phyloP scores from a whole-genome alignment of 37 sponge, comb jelly and placozoan species.

The Chondrosia reniformis region DNA sequence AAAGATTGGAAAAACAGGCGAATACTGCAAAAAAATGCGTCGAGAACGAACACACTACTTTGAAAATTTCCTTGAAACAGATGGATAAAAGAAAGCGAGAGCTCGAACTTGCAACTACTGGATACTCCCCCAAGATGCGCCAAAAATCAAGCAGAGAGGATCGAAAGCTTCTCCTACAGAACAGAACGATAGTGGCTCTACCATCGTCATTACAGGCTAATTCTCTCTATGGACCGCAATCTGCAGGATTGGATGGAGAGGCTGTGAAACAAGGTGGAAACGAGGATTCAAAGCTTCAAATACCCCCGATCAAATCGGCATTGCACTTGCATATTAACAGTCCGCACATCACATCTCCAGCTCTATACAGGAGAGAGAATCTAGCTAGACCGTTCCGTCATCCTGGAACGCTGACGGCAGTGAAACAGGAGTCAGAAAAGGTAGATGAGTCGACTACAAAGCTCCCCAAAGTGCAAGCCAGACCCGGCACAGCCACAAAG shows the following conservation, averaged over 20 bases:
- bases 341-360: conserved; percentile 41
- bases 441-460: background rate
- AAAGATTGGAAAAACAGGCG: conserved; percentile 47
- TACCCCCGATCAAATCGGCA: background rate
- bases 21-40: conserved; percentile 45
- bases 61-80: background rate
- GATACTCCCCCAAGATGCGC: background rate
- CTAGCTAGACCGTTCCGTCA: background rate
- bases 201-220: background rate
- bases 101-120: background rate
- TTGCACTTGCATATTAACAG: too few relatives aligned
- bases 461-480: background rate
- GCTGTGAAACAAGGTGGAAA: background rate
- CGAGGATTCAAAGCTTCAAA: background rate
- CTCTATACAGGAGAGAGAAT: background rate
- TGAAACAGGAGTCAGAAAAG: background rate
- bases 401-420: background rate
- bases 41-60: conserved; percentile 54
- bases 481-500: conserved; percentile 1
- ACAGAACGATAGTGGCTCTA: background rate
- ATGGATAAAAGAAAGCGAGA: conserved; percentile 1
- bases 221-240: background rate
- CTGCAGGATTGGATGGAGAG: background rate
- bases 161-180: background rate
- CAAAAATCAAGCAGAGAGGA: background rate